Evolutionary conservation across 2,888 invertebrate genomes (phyloP), one percentile per base, ranked within the genome.

Genomic region (Carpatolechia fugitivella): DNA sequence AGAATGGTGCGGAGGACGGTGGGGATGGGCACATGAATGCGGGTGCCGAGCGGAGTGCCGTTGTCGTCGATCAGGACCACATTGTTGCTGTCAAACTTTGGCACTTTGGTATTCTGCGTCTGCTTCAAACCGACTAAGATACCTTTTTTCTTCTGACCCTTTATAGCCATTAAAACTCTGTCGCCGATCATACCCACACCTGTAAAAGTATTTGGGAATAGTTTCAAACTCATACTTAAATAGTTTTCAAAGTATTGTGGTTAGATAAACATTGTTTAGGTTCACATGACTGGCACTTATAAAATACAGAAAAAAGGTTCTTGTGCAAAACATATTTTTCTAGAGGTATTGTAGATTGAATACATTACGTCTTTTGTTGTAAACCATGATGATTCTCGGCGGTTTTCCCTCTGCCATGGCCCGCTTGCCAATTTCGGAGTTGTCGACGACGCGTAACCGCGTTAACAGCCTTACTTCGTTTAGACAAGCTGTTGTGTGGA

Each of bases 321-420:
- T n/a, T n/a, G n/a, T n/a, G n/a, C n/a, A n/a, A n/a, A n/a, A n/a
- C n/a, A n/a, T n/a, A n/a, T n/a, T n/a, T n/a, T n/a, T n/a, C n/a
- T n/a, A n/a, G n/a, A n/a, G n/a, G n/a, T n/a, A n/a, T n/a, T n/a
- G n/a, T n/a, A n/a, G n/a, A n/a, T n/a, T 20, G 6, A 24, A 24
- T 24, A 24, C 24, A 6, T n/a, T 74, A 90, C 90, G 83, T 68
- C 88, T 91, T 87, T 95, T 96, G 81, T 96, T 98, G 74, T 98
- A 99, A 56, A 99, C 94, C 76, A 99, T 98, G 72, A 99, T 99
- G 70, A 96, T 94, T 80, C 93, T 95, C 0, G 99, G 98, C 10
- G 98, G 97, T 82, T 95, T 96, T 47, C 99, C 99, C 76, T 97
- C 96, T 1, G 95, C 93, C 95, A 98, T 98, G 1, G 99, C 98